These are phyloP conservation scores for Globicephala melas DNA, from an alignment of 2,113 vertebrate genomes.

Conservation along the genomic window DNA sequence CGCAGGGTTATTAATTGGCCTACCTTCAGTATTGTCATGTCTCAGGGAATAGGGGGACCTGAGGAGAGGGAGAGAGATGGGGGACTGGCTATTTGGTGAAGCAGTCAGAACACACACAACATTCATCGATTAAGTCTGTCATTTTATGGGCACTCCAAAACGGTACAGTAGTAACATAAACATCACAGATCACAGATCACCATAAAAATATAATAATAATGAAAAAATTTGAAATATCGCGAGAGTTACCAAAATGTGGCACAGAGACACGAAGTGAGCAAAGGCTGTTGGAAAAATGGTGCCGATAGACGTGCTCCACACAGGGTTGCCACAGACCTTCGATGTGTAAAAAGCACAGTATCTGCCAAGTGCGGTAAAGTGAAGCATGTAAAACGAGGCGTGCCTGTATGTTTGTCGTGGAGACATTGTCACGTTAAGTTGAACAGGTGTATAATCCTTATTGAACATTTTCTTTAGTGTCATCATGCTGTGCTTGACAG, in stretches of 20 bases:
- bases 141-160: neutral
- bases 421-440: conserved; percentile 1
- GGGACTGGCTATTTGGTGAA: neutral
- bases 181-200: neutral
- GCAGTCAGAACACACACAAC: neutral
- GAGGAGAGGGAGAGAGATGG: neutral
- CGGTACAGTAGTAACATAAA: neutral
- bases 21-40: neutral
- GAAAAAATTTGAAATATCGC: neutral
- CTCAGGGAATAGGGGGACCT: neutral
- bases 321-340: neutral
- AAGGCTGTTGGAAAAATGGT: neutral
- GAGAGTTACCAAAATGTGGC: neutral
- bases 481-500: neutral
- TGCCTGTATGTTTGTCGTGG: neutral
- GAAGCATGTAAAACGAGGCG: neutral
- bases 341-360: neutral
- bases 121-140: neutral
- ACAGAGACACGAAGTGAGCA: neutral
- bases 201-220: neutral
- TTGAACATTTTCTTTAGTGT: neutral
- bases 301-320: accelerated
- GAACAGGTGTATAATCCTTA: neutral
- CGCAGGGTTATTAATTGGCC: neutral
- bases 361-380: neutral